These are phyloP conservation scores for Caenorhabditis zanzibari DNA, from an alignment of 2,888 invertebrate genomes.

Conservation along the genomic window DNA sequence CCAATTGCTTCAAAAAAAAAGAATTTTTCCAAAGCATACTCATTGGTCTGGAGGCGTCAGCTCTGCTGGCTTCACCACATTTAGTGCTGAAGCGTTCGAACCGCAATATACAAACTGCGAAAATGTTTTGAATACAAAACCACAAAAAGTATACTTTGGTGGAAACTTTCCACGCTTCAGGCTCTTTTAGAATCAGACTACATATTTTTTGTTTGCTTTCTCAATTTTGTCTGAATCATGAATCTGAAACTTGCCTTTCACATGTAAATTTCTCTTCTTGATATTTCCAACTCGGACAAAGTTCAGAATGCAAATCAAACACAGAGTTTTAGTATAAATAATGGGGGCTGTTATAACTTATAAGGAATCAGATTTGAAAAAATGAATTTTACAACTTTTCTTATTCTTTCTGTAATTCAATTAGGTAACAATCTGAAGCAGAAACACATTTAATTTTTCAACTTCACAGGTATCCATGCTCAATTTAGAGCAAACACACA, in stretches of 20 bases:
- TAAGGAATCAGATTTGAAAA: not conserved
- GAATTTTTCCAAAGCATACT: too few species aligned
- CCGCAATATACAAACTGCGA: too few species aligned
- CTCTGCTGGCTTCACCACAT: too few species aligned
- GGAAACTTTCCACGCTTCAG: not conserved
- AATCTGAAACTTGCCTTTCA: not conserved
- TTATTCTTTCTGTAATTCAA: not conserved
- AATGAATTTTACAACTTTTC: not conserved
- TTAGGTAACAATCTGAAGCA: not conserved
- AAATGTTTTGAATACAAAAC: too few species aligned
- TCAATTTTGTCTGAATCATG: not conserved
- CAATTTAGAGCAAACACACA: slow-evolving; percentile 21
- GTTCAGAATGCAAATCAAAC: not conserved
- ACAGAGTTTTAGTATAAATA: not conserved
- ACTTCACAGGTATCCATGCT: slow-evolving; percentile 6
- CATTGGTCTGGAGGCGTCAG: too few species aligned
- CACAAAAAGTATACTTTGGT: too few species aligned
- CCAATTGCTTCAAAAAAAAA: too few species aligned
- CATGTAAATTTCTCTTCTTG: not conserved
- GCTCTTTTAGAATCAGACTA: not conserved
- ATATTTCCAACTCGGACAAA: not conserved
- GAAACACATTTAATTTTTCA: not conserved
- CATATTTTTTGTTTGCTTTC: not conserved
- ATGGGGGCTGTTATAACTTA: not conserved
- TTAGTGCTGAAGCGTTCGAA: too few species aligned